Conservation (phyloP, 2,113 vertebrate genomes). For the Xyrauchen texanus region DNA sequence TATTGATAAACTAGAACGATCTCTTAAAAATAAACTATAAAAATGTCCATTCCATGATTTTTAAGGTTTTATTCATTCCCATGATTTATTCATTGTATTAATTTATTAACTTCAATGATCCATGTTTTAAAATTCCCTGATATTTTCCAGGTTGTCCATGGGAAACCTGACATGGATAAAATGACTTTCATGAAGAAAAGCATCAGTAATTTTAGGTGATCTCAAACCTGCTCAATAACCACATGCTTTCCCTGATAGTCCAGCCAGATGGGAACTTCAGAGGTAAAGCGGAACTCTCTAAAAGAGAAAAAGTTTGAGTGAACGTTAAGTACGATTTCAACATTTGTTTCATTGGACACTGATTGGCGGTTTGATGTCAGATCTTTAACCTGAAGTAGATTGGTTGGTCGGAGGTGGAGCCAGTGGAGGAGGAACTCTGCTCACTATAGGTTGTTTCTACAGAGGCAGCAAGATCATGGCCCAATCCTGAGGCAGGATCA, state of each 20-base stretch:
- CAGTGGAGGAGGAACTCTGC: constrained; percentile 75
- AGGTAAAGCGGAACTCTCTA: constrained; percentile 91
- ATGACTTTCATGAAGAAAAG: too few relatives aligned
- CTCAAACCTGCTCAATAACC: constrained; percentile 84
- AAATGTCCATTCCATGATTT: too few relatives aligned
- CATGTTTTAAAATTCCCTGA: too few relatives aligned
- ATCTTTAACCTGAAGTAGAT: constrained; percentile 86
- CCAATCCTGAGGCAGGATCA: constrained; percentile 61
- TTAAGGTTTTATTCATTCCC: too few relatives aligned
- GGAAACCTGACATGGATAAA: too few relatives aligned
- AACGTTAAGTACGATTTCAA: background rate
- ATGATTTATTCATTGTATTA: too few relatives aligned
- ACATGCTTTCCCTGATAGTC: constrained; percentile 92
- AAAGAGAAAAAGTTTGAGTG: background rate
- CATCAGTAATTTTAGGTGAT: background rate
- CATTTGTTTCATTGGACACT: background rate
- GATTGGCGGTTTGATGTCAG: background rate
- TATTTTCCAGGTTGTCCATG: too few relatives aligned
- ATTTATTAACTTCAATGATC: too few relatives aligned
- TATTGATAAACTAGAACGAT: too few relatives aligned
- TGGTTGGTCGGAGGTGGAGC: constrained; percentile 83
- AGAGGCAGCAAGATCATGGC: constrained; percentile 68
- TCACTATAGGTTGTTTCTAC: constrained; percentile 77
- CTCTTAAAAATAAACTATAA: too few relatives aligned
- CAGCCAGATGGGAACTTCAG: constrained; percentile 91